A percentile compares a stretch with the other conserved stretches of the same genome.
phyloP scores from a whole-genome alignment of 2,888 invertebrate genomes.

The Ceriagrion tenellum region DNA sequence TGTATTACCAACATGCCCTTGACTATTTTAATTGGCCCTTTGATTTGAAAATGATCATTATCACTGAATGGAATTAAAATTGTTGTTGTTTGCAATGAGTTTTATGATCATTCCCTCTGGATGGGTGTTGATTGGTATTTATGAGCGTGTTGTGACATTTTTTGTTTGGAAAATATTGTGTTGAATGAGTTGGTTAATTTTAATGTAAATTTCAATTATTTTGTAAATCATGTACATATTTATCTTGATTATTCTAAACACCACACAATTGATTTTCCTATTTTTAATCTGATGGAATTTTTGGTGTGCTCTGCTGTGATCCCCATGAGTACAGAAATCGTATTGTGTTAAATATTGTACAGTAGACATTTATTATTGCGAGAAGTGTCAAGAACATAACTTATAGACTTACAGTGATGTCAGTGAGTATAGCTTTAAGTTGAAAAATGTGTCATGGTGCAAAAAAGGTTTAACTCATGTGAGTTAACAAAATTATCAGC shows the following conservation, averaged over 20 bases:
- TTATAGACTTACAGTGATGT: slow-evolving; percentile 44
- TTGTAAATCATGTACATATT: slow-evolving; percentile 65
- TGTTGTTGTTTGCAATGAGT: slow-evolving; percentile 23
- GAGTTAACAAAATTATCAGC: not conserved
- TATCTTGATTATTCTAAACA: slow-evolving; percentile 61
- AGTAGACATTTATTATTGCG: slow-evolving; percentile 34
- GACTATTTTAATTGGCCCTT: slow-evolving; percentile 26
- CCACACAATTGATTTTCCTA: slow-evolving; percentile 59
- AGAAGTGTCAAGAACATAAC: slow-evolving; percentile 4
- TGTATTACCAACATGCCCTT: not conserved
- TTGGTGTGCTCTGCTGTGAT: slow-evolving; percentile 66
- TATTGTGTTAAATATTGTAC: slow-evolving; percentile 52
- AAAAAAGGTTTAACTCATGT: not conserved
- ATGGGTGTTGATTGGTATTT: slow-evolving; percentile 24
- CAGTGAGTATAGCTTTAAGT: slow-evolving; percentile 51
- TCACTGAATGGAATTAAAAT: not conserved
- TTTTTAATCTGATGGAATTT: slow-evolving; percentile 55
- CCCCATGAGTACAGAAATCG: slow-evolving; percentile 52
- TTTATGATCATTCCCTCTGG: slow-evolving; percentile 23
- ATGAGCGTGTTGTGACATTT: slow-evolving; percentile 48
- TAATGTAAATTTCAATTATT: slow-evolving; percentile 61
- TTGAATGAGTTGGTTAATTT: slow-evolving; percentile 17
- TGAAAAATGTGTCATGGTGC: slow-evolving; percentile 48
- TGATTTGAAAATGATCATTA: slow-evolving; percentile 14
- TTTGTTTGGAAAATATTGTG: slow-evolving; percentile 46